These are phyloP conservation scores for Hippasteria phrygiana DNA, from an alignment of 53 echinoderm and acorn worm genomes.

Conservation along the genomic window DNA sequence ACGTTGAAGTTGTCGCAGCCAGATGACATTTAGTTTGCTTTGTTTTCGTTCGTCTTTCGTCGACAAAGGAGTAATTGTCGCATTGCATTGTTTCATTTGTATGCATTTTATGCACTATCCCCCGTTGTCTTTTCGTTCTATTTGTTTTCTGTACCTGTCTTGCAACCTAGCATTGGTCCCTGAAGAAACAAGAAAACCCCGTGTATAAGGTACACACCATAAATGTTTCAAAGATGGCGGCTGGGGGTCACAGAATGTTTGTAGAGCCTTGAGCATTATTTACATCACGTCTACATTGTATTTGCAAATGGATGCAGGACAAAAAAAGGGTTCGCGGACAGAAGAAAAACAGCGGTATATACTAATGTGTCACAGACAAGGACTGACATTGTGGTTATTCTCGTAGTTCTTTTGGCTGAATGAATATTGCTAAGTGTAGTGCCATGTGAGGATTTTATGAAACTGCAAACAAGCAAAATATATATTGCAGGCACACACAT, in stretches of 20 bases:
- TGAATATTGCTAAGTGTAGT: too few species aligned
- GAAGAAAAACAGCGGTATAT: too few species aligned
- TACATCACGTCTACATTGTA: conserved; percentile 4
- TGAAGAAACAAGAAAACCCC: background rate
- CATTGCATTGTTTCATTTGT: background rate
- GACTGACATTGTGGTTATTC: too few species aligned
- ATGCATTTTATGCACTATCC: too few species aligned
- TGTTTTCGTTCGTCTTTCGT: too few species aligned
- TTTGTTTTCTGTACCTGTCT: background rate
- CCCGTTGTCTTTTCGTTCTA: background rate
- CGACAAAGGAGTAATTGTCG: background rate
- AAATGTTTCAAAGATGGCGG: conserved; percentile 42
- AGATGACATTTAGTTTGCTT: too few species aligned
- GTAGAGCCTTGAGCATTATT: conserved; percentile 19
- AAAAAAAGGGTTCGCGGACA: background rate
- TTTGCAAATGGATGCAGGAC: conserved; percentile 2
- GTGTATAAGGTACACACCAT: background rate
- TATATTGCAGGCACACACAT: too few species aligned
- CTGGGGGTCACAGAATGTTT: conserved; percentile 24
- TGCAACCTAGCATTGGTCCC: background rate
- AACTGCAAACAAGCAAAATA: too few species aligned
- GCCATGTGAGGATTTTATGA: too few species aligned
- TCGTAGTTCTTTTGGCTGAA: too few species aligned
- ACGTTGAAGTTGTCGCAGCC: too few species aligned
- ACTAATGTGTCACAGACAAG: too few species aligned